These are phyloP conservation scores for Barbus barbus DNA, from an alignment of 2,113 vertebrate species.

Conservation along the genomic window DNA sequence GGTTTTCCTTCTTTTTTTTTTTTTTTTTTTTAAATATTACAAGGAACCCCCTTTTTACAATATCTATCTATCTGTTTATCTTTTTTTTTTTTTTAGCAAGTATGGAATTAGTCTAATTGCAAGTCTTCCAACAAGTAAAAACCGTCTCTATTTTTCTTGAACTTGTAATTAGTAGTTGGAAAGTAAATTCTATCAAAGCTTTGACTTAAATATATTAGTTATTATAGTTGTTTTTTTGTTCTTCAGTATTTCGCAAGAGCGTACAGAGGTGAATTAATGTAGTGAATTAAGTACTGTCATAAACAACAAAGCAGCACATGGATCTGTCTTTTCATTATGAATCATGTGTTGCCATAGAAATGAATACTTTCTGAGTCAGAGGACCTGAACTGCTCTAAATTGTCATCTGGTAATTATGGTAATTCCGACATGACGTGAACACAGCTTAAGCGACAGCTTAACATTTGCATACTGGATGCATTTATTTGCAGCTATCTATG, in stretches of 20 bases:
- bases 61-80: too few relatives aligned
- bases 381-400: conserved; percentile 12
- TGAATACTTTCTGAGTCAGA: conserved; percentile 1
- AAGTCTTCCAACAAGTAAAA: too few relatives aligned
- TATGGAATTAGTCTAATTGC: too few relatives aligned
- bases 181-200: neutral
- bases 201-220: too few relatives aligned
- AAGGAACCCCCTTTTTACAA: too few relatives aligned
- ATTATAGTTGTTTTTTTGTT: neutral
- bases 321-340: neutral
- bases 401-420: conserved; percentile 28
- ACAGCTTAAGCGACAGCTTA: neutral
- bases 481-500: neutral
- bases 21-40: too few relatives aligned
- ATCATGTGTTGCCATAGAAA: conserved; percentile 13
- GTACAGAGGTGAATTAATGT: neutral
- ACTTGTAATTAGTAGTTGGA: neutral
- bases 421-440: conserved; percentile 13
- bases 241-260: neutral
- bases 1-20: too few relatives aligned
- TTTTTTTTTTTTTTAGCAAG: too few relatives aligned
- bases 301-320: conserved; percentile 10
- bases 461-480: conserved; percentile 5
- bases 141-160: neutral
- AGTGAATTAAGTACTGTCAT: conserved; percentile 2